These are phyloP conservation scores for Acrossocheilus wenchowensis DNA, from an alignment of 2,797 vertebrate genomes.

Conservation along the genomic window DNA sequence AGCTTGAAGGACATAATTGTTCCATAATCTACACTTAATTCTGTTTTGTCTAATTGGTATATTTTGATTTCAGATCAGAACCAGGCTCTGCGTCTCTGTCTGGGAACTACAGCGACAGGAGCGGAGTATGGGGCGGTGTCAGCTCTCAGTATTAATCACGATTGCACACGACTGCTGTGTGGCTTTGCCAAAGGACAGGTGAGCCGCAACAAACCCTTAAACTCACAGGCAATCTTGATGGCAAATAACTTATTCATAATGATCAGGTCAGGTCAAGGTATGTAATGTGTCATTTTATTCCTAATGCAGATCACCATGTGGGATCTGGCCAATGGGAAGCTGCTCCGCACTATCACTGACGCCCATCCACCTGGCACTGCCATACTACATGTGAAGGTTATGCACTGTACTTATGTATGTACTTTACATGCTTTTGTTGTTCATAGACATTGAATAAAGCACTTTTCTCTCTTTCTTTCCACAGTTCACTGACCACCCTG, in stretches of 20 bases:
- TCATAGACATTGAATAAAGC: slow-evolving; percentile 3
- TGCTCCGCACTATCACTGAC: slow-evolving; percentile 93
- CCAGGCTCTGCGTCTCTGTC: slow-evolving; percentile 93
- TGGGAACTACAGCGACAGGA: slow-evolving; percentile 91
- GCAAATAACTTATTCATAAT: neutral
- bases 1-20: neutral
- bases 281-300: neutral
- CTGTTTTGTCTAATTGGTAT: neutral
- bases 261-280: neutral
- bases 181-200: slow-evolving; percentile 99
- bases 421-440: neutral
- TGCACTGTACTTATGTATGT: neutral
- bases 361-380: slow-evolving; percentile 98
- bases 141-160: slow-evolving; percentile 94
- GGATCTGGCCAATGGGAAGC: slow-evolving; percentile 96
- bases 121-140: slow-evolving; percentile 94
- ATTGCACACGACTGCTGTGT: slow-evolving; percentile 93
- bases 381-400: slow-evolving; percentile 94
- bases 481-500: slow-evolving; percentile 97
- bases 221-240: neutral
- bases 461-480: slow-evolving; percentile 33
- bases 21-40: neutral
- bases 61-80: slow-evolving; percentile 85
- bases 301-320: slow-evolving; percentile 93
- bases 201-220: slow-evolving; percentile 27